Percentiles rank a stretch among this genome's conserved stretches.
Evolutionary conservation across 2,113 vertebrate species (phyloP).

Genomic region (Pelecanus crispus): DNA sequence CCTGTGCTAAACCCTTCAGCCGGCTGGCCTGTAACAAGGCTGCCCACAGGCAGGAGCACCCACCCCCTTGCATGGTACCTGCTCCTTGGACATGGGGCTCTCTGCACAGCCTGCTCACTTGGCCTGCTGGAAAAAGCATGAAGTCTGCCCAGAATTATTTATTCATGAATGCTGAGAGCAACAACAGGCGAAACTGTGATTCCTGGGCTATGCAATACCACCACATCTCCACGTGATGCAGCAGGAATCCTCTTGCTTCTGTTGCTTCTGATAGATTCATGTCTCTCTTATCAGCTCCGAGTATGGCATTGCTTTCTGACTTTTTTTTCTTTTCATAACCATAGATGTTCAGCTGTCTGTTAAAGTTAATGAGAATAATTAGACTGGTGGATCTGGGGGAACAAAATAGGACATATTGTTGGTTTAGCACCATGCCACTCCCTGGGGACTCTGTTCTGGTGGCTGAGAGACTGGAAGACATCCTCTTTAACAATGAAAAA

Average conservation of each 20-base stretch:
- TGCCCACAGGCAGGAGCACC: not conserved
- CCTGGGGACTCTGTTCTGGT: not conserved
- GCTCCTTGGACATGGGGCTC: not conserved
- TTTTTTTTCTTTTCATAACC: not conserved
- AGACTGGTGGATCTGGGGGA: not conserved
- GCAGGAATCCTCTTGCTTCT: not conserved
- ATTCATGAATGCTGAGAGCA: not conserved
- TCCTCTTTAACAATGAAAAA: slow-evolving; percentile 18
- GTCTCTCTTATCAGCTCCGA: not conserved
- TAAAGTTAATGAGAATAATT: not conserved
- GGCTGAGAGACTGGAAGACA: slow-evolving; percentile 15
- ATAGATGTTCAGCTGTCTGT: not conserved
- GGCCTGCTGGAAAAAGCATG: not conserved
- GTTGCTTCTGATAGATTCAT: not conserved
- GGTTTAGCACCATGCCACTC: not conserved
- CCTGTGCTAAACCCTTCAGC: not conserved
- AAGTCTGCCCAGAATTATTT: not conserved
- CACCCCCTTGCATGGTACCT: not conserved
- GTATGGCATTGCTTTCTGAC: not conserved
- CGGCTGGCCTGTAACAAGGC: not conserved
- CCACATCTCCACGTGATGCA: not conserved
- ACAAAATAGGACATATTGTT: not conserved
- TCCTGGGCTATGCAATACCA: not conserved
- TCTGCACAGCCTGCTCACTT: not conserved
- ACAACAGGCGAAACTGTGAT: not conserved